A percentile compares a stretch with the other conserved stretches of the same genome.
These are phyloP conservation scores for Anarsia innoxiella DNA, from an alignment of 2,888 invertebrate genomes.

Conservation along the genomic window DNA sequence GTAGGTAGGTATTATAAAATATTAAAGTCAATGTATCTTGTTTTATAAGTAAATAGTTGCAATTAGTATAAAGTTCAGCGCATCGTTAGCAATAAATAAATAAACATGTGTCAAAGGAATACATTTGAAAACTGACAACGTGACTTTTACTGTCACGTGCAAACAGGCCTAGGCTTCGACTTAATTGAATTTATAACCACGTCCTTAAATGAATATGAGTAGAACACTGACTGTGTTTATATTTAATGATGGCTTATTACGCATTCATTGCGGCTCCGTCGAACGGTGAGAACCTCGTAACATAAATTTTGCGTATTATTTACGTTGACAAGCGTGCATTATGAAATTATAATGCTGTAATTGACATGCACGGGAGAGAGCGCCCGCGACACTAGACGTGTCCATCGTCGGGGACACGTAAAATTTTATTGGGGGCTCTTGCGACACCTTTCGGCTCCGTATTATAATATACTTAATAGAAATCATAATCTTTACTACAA, in stretches of 20 bases:
- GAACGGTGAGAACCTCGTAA: conserved; percentile 73
- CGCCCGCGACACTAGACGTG: conserved; percentile 47
- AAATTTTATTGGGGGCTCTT: conserved; percentile 27
- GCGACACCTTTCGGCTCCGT: too few relatives aligned
- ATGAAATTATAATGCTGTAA: conserved; percentile 69
- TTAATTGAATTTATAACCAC: conserved; percentile 72
- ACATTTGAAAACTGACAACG: neutral
- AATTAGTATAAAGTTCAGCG: too few relatives aligned
- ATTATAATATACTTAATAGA: too few relatives aligned
- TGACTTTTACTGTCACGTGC: conserved; percentile 19
- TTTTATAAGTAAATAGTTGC: too few relatives aligned
- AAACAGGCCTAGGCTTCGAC: conserved; percentile 27
- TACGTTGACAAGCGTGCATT: conserved; percentile 69
- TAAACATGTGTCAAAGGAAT: too few relatives aligned
- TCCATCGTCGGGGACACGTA: conserved; percentile 37
- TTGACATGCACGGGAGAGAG: conserved; percentile 54
- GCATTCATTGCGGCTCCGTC: conserved; percentile 56
- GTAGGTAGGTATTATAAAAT: too few relatives aligned
- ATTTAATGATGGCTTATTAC: conserved; percentile 52
- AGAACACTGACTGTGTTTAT: conserved; percentile 33
- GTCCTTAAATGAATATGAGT: conserved; percentile 69
- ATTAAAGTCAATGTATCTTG: too few relatives aligned
- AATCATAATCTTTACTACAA: too few relatives aligned
- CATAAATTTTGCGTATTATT: conserved; percentile 76
- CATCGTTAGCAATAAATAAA: too few relatives aligned